These are phyloP conservation scores for Lycopodina hypogea DNA, from an alignment of 37 sponge, comb jelly and placozoan species.

Conservation along the genomic window DNA sequence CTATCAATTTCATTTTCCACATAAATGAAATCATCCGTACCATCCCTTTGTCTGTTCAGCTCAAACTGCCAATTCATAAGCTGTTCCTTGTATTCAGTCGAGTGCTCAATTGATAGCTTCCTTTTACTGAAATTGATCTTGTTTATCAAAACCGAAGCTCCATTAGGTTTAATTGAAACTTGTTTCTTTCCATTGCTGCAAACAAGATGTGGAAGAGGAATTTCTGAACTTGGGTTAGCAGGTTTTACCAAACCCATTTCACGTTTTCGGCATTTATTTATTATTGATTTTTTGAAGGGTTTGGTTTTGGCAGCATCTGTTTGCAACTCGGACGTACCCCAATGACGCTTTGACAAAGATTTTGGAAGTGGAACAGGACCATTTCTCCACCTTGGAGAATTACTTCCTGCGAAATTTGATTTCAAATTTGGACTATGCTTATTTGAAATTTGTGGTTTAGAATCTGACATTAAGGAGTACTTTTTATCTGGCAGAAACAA, in stretches of 20 bases:
- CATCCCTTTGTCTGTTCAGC: constrained; percentile 36
- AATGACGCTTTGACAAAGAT: neutral
- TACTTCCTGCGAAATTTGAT: neutral
- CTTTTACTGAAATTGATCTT: neutral
- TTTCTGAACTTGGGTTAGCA: neutral
- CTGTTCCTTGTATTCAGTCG: neutral
- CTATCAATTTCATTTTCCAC: constrained; percentile 53
- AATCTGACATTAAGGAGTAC: no score
- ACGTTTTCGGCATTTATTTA: neutral
- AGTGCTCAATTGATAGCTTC: neutral
- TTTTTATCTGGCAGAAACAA: no score
- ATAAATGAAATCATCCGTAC: constrained; percentile 46
- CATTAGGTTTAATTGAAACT: neutral
- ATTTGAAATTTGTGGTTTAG: no score
- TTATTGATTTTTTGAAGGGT: neutral
- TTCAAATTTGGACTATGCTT: neutral
- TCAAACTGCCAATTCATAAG: constrained; percentile 37
- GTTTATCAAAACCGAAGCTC: neutral
- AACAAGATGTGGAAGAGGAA: neutral
- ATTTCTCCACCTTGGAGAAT: constrained; percentile 2
- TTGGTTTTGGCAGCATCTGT: constrained; percentile 6
- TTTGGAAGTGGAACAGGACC: constrained; percentile 3
- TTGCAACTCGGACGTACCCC: neutral
- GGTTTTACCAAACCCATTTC: no score
- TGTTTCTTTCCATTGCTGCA: neutral